These are phyloP conservation scores for Rhadina sibilatrix DNA, from an alignment of 2,113 vertebrate genomes.

Conservation along the genomic window DNA sequence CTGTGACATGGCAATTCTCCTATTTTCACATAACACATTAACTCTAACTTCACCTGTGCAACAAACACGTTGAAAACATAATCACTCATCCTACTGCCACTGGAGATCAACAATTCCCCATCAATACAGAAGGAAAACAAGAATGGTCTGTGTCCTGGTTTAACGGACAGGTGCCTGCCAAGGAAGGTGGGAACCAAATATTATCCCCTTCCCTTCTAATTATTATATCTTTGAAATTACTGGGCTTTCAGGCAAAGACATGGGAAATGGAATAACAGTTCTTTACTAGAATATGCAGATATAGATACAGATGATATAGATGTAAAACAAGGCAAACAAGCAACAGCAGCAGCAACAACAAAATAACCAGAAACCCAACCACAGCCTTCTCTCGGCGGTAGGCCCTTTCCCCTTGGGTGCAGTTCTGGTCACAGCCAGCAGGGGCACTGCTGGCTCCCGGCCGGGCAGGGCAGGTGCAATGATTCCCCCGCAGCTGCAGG, in stretches of 20 bases:
- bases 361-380: accelerated
- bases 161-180: neutral
- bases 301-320: neutral
- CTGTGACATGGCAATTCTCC: neutral
- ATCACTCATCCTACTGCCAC: neutral
- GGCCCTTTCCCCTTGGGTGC: accelerated
- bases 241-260: neutral
- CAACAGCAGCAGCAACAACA: accelerated
- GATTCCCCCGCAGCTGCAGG: neutral
- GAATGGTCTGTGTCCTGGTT: neutral
- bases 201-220: neutral
- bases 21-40: neutral
- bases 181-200: neutral
- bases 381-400: accelerated
- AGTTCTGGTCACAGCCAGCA: accelerated
- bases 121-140: neutral
- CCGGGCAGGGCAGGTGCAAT: accelerated
- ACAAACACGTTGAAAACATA: neutral
- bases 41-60: neutral
- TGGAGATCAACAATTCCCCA: neutral
- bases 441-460: neutral
- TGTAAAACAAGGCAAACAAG: too few relatives aligned
- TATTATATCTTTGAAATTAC: neutral
- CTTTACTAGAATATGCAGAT: neutral
- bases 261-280: neutral